Conservation (phyloP, 1,140 invertebrate species). For the Bombus pyrosoma region DNA sequence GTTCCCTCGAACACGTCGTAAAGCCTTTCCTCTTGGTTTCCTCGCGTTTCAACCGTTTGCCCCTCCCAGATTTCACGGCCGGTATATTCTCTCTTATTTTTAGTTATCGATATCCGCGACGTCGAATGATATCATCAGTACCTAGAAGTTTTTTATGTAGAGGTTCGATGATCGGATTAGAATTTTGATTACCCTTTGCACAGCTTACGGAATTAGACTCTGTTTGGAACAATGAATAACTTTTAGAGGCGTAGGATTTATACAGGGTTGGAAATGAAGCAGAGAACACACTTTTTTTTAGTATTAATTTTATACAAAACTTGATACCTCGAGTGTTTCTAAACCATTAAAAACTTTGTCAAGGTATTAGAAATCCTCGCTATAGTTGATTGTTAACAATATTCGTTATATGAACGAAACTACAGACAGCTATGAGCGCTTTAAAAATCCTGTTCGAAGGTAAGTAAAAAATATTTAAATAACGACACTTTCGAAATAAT, state of each 20-base stretch:
- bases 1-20: not conserved
- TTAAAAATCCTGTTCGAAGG: not conserved
- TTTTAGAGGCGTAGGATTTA: not conserved
- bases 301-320: not conserved
- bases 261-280: not conserved
- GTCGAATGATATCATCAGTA: not conserved
- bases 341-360: not conserved
- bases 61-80: not conserved
- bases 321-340: not conserved
- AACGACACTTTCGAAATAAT: not conserved
- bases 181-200: not conserved
- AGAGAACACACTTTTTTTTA: not conserved
- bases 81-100: conserved; percentile 14
- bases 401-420: conserved; percentile 5
- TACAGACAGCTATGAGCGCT: not conserved
- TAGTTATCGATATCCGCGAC: not conserved
- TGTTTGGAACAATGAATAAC: not conserved
- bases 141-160: too few species aligned
- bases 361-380: not conserved
- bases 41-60: not conserved
- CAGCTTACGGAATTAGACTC: too few species aligned
- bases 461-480: not conserved
- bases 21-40: not conserved
- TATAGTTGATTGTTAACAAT: not conserved
- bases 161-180: not conserved